A percentile compares a stretch with the other conserved stretches of the same genome.
These are phyloP conservation scores for Strix uralensis DNA, from an alignment of 2,113 vertebrate species.

Conservation along the genomic window DNA sequence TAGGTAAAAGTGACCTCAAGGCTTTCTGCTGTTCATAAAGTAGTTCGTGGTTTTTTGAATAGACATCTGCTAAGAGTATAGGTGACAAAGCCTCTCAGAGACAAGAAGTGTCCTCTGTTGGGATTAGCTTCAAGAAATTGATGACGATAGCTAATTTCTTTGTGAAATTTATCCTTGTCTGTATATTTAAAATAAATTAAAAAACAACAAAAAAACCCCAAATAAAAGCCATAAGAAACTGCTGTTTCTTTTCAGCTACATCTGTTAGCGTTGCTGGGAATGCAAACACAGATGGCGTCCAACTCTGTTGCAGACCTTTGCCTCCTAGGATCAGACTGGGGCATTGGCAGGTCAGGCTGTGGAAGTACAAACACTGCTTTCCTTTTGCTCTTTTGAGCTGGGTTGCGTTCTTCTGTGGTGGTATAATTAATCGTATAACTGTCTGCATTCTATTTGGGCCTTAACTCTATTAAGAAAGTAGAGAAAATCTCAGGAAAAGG, in stretches of 20 bases:
- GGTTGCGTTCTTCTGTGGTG: not conserved
- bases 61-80: not conserved
- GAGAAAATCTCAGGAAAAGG: not conserved
- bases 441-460: not conserved
- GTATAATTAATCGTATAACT: not conserved
- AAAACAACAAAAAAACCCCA: not conserved
- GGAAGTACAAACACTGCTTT: not conserved
- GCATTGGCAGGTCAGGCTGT: not conserved
- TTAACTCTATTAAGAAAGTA: not conserved
- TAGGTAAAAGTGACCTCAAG: not conserved
- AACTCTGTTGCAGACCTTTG: not conserved
- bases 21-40: constrained; percentile 11
- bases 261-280: not conserved
- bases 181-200: not conserved
- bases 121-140: not conserved
- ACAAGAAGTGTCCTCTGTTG: not conserved
- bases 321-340: not conserved
- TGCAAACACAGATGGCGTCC: not conserved
- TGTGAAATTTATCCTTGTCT: not conserved
- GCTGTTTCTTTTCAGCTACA: not conserved
- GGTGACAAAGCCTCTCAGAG: not conserved
- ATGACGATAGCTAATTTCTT: not conserved
- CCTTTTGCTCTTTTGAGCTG: not conserved
- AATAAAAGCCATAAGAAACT: not conserved
- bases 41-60: not conserved